Base-by-base conservation (phyloP, 2,797 vertebrate species). In the Coccyzus lansbergi region DNA sequence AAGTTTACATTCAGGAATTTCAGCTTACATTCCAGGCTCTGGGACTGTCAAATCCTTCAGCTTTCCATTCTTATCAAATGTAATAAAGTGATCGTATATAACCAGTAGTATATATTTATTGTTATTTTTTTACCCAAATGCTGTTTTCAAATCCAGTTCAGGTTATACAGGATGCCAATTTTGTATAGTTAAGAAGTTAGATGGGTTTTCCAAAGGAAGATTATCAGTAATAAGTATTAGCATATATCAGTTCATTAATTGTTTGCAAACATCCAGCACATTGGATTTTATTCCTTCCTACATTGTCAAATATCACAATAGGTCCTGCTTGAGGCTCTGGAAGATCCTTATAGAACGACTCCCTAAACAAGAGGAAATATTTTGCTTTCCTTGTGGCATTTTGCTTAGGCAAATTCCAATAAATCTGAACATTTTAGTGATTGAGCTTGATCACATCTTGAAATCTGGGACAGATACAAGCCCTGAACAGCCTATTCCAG, bases 1-100 rank as follows among this genome's bases (percentile, higher is more conserved):
- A n/a, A n/a, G n/a, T n/a, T n/a, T 96, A 92, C 92, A 95, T 95
- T 97, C 96, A 96, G 94, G 97, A 97, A 97, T 97, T 97, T 95
- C 80, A 92, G 96, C 96, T 97, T 91, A 95, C 56, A 70, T 95
- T 91, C 95, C 97, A 97, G 88, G 75, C 86, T 95, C 91, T 93
- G 83, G 60, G 69, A 94, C 89, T 96, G 94, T 97, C 96, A 97
- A 96, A 90, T 69, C 86, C 93, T 94, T 95, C 33, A 33, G 93
- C 83, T 96, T 95, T 95, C 96, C 86, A 92, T 96, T 96, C 95
- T 97, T 98, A 98, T 97, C 96, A 97, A 97, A 92, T 55, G 89
- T 94, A 97, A 95, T 96, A 95, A 97, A 97, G 81, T 3, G 59
- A 97, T 95, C 83, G 44, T 60, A 87, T 64, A 88, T 79, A 95